Evolutionary conservation across 1,140 invertebrate genomes (phyloP).

Genomic region (Rhagoletis pomonella): DNA sequence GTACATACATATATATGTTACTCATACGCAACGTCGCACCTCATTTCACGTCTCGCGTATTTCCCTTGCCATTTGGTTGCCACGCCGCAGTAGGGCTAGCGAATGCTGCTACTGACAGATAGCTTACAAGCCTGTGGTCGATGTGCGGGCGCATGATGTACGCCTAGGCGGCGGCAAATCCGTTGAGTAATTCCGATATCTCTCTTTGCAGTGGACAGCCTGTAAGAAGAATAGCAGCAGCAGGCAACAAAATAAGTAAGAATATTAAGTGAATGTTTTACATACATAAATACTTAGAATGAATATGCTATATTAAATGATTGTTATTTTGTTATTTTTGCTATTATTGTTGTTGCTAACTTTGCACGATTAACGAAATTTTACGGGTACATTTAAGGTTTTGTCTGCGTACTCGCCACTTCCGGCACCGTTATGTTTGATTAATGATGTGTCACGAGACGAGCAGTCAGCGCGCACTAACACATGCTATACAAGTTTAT

Average conservation of each 20-base stretch:
- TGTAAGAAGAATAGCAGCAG: conserved; percentile 56
- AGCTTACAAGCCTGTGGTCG: conserved; percentile 67
- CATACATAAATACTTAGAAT: conserved; percentile 23
- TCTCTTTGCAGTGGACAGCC: conserved; percentile 69
- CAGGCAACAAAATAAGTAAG: background rate
- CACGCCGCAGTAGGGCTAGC: background rate
- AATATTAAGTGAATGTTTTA: background rate
- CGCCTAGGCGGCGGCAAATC: conserved; percentile 71
- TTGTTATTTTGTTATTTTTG: conserved; percentile 12
- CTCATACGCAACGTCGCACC: conserved; percentile 8
- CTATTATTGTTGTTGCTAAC: conserved; percentile 37
- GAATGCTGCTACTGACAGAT: background rate
- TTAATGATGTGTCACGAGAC: conserved; percentile 49
- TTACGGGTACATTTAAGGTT: background rate
- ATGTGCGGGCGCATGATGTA: conserved; percentile 69
- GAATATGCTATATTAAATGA: conserved; percentile 2
- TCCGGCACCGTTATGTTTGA: conserved; percentile 33
- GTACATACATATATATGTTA: background rate
- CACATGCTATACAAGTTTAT: background rate
- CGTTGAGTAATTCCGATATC: conserved; percentile 70
- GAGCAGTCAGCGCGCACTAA: background rate
- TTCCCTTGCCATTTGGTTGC: background rate
- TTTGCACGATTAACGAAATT: conserved; percentile 47
- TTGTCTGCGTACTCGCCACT: background rate
- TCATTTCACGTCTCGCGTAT: background rate